Conservation (phyloP, 2,888 invertebrate genomes). For the Amblyjoppa proteus region DNA sequence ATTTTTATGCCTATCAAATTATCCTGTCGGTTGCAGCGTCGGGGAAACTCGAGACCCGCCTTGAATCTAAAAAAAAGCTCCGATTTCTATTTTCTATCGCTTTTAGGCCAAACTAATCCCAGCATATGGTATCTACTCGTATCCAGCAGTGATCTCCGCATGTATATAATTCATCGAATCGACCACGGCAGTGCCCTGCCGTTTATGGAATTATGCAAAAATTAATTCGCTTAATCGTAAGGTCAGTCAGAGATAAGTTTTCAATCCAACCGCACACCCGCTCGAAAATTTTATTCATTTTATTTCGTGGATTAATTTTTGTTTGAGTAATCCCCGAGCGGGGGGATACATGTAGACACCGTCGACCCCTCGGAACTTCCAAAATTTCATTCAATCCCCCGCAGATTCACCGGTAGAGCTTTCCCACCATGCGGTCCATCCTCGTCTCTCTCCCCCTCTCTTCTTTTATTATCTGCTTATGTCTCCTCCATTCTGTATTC, state of each 20-base stretch:
- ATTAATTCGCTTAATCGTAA: conserved; percentile 52
- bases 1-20: conserved; percentile 80
- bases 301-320: conserved; percentile 58
- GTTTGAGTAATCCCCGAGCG: conserved; percentile 53
- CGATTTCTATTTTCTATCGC: conserved; percentile 47
- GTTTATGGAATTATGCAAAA: conserved; percentile 61
- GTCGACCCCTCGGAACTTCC: conserved; percentile 53
- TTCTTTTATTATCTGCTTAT: conserved; percentile 44
- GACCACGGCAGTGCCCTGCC: not conserved
- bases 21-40: conserved; percentile 75
- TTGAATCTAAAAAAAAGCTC: conserved; percentile 35
- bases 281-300: conserved; percentile 59
- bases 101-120: conserved; percentile 49
- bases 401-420: conserved; percentile 44
- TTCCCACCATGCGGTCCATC: conserved; percentile 49
- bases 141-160: not conserved
- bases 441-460: conserved; percentile 20
- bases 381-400: conserved; percentile 60
- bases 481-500: conserved; percentile 42
- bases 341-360: conserved; percentile 17
- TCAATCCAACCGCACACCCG: conserved; percentile 42
- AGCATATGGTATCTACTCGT: conserved; percentile 43
- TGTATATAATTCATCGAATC: conserved; percentile 51
- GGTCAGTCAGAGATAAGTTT: conserved; percentile 58
- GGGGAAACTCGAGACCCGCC: conserved; percentile 58